A percentile compares a stretch with the other conserved stretches of the same genome.
Evolutionary conservation across 2,888 invertebrate species (phyloP).

Genomic region (Epinotia ramella): DNA sequence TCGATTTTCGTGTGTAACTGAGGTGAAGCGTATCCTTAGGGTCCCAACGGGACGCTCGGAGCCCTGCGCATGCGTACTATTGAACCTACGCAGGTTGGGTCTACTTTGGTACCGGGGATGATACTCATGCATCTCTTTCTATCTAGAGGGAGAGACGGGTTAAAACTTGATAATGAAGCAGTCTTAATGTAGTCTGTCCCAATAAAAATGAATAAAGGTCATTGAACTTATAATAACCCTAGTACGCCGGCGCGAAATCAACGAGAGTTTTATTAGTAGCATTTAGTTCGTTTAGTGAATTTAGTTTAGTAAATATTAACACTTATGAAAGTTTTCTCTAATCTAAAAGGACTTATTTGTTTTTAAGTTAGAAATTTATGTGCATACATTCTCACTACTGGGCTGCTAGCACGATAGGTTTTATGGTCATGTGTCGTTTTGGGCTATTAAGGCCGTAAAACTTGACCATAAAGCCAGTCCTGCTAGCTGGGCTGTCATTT

Average conservation of each 20-base stretch:
- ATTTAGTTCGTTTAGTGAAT: conserved; percentile 39
- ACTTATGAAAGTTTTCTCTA: conserved; percentile 26
- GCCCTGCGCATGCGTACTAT: too few species aligned
- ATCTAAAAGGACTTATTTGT: conserved; percentile 28
- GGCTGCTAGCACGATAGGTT: too few species aligned
- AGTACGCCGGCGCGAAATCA: conserved; percentile 14
- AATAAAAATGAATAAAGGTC: background rate
- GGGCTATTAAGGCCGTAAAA: too few species aligned
- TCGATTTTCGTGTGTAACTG: too few species aligned
- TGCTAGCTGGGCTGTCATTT: conserved; percentile 10
- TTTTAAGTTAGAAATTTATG: conserved; percentile 20
- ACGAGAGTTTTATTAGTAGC: conserved; percentile 35
- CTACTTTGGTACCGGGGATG: background rate
- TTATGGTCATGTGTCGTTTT: too few species aligned
- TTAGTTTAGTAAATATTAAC: conserved; percentile 37
- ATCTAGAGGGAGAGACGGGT: background rate
- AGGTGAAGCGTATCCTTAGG: too few species aligned
- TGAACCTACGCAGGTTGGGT: too few species aligned
- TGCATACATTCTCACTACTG: conserved; percentile 38
- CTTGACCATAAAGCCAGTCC: too few species aligned
- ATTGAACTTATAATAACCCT: conserved; percentile 13
- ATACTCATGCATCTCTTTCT: conserved; percentile 2
- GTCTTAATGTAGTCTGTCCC: conserved; percentile 3
- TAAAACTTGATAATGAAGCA: too few species aligned
- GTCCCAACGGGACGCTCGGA: too few species aligned